Base-by-base conservation (phyloP, 2,113 vertebrate species). In the Cyanoderma ruficeps region DNA sequence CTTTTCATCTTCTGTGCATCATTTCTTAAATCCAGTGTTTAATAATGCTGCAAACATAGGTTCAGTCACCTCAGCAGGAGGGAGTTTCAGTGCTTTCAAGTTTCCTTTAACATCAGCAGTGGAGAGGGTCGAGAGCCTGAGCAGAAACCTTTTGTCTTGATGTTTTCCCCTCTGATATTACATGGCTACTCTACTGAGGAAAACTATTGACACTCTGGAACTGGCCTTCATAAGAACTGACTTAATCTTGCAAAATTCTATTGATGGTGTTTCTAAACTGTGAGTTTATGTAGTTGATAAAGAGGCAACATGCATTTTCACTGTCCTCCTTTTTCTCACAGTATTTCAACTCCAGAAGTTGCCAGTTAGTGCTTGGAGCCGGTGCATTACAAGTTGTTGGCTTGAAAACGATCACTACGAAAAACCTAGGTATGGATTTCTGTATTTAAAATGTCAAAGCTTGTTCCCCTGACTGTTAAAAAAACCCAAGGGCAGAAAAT, bases 331-430 rank as follows among this genome's bases (percentile, higher is more conserved):
- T 80, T 95, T 86, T 55, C 85, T 88, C 65, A 9, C 98, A 99
- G 99, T 99, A 99, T 98, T 99, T 99, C 98, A 99, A 99, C 98
- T 99, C 99, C 8, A 98, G 99, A 97, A 99, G 99, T 96, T 99
- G 99, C 95, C 99, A 99, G 94, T 98, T 99, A 96, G 99, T 99
- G 85, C 98, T 99, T 83, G 99, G 99, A 94, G 99, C 99, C 10
- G 99, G 99, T 57, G 99, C 99, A 8, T 97, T 99, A 87, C 99
- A 99, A 98, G 98, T 99, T 52, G 99, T 99, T 63, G 99, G 99
- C 82, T 98, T 99, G 81, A 99, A 99, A 98, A 99, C 99, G 89
- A 99, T 99, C 98, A 99, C 99, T 96, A 99, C 99, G 24, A 99
- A 99, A 98, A 99, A 99, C 97, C 98, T 99, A 15, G 99, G 99